Conservation (phyloP, 2,797 vertebrate species). For the Allobates femoralis region DNA sequence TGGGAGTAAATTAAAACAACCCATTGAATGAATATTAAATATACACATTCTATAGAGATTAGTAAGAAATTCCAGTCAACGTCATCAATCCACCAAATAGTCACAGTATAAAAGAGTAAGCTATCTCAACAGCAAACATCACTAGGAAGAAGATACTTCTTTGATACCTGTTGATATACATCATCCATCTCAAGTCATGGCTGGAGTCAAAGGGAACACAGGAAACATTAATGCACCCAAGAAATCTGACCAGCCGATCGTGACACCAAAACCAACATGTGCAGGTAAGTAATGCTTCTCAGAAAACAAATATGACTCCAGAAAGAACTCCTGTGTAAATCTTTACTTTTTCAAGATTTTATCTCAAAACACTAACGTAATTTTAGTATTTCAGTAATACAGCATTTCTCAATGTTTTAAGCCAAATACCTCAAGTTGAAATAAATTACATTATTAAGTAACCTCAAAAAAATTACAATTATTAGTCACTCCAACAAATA, state of each 20-base stretch:
- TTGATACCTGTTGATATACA: neutral
- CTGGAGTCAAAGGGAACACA: conserved; percentile 24
- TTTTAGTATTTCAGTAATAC: too few relatives aligned
- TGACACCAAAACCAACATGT: too few relatives aligned
- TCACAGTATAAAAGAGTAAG: conserved; percentile 39
- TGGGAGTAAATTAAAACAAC: neutral
- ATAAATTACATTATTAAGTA: too few relatives aligned
- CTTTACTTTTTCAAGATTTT: too few relatives aligned
- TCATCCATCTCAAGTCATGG: conserved; percentile 8
- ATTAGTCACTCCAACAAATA: too few relatives aligned
- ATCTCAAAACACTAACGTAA: too few relatives aligned
- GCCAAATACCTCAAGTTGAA: too few relatives aligned
- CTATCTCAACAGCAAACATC: neutral
- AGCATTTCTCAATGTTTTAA: too few relatives aligned
- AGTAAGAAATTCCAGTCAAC: neutral
- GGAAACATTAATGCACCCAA: neutral
- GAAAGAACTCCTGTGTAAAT: too few relatives aligned
- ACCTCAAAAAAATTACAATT: too few relatives aligned
- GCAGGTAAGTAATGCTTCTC: neutral
- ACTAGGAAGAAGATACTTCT: neutral
- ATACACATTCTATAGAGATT: conserved; percentile 1
- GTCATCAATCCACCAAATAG: neutral
- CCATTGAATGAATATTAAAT: neutral
- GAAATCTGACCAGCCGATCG: neutral
- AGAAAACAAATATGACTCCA: neutral